These are phyloP conservation scores for Oxyruncus cristatus DNA, from an alignment of 2,113 vertebrate species.

Conservation along the genomic window DNA sequence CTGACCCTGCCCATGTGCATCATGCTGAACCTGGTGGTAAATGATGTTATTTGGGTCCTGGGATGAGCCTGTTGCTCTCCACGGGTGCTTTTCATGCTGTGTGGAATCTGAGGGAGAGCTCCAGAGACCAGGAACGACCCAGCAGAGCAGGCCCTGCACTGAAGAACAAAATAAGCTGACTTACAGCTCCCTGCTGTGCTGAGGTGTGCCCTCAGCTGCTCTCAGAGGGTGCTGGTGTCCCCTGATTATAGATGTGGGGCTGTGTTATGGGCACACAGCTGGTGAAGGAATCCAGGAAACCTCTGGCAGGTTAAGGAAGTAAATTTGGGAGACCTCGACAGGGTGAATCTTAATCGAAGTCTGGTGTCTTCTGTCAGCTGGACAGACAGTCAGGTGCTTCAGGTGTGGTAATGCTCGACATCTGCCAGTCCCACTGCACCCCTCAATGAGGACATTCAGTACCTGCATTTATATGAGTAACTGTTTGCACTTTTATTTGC, in stretches of 20 bases:
- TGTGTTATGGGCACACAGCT: not conserved
- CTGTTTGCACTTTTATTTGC: not conserved
- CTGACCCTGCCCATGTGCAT: not conserved
- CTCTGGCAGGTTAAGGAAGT: not conserved
- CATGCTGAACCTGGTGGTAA: not conserved
- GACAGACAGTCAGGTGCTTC: not conserved
- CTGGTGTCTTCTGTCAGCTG: not conserved
- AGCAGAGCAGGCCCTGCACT: not conserved
- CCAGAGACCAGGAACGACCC: not conserved
- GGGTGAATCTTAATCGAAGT: not conserved
- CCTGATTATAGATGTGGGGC: not conserved
- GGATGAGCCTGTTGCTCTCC: not conserved
- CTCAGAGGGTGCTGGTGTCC: not conserved
- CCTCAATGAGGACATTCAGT: not conserved
- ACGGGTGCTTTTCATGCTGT: not conserved
- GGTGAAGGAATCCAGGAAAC: not conserved
- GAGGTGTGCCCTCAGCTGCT: not conserved
- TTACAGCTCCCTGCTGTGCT: not conserved
- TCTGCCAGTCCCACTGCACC: not conserved
- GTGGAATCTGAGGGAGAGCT: not conserved
- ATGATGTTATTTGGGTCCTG: not conserved
- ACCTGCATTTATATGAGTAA: not conserved
- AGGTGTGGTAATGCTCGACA: not conserved
- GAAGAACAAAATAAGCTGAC: not conserved
- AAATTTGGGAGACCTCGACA: not conserved